Percentiles rank a stretch among this genome's conserved stretches.
phyloP scores from a whole-genome alignment of 2,113 vertebrate species.

The Psophia crepitans region DNA sequence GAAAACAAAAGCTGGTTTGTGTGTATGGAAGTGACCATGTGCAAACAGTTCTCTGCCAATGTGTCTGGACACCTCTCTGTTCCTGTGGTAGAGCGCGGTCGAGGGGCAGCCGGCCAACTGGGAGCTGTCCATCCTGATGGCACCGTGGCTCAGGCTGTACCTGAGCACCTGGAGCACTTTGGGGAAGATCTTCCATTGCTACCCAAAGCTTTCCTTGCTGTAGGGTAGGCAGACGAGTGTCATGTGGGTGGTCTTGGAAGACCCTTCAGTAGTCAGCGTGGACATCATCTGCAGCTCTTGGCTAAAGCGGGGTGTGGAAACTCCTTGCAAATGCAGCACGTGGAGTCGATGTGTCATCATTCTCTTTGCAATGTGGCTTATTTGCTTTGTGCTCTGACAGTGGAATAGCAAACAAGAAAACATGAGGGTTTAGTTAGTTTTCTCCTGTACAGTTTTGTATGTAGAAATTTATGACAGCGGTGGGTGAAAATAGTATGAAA shows the following conservation, averaged over 20 bases:
- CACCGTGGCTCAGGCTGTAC: rapidly evolving
- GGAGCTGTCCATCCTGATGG: background rate
- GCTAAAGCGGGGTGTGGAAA: background rate
- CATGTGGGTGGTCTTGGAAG: background rate
- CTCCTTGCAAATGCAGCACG: rapidly evolving
- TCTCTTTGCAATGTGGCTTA: background rate
- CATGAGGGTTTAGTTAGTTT: background rate
- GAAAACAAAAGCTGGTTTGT: background rate
- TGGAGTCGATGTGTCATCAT: background rate
- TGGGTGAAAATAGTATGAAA: background rate
- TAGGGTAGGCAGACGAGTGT: background rate
- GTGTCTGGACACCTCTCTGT: background rate
- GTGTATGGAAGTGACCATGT: background rate
- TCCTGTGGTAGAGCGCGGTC: background rate
- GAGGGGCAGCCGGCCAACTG: background rate
- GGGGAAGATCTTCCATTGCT: background rate
- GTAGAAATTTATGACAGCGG: background rate
- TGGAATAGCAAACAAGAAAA: background rate
- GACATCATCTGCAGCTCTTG: background rate
- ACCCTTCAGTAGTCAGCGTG: background rate
- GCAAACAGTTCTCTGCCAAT: background rate
- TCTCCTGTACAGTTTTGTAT: background rate
- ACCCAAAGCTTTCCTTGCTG: background rate
- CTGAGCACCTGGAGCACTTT: background rate
- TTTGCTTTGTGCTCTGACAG: background rate